Evolutionary conservation across 2,113 vertebrate species (phyloP).

Genomic region (Vimba vimba): DNA sequence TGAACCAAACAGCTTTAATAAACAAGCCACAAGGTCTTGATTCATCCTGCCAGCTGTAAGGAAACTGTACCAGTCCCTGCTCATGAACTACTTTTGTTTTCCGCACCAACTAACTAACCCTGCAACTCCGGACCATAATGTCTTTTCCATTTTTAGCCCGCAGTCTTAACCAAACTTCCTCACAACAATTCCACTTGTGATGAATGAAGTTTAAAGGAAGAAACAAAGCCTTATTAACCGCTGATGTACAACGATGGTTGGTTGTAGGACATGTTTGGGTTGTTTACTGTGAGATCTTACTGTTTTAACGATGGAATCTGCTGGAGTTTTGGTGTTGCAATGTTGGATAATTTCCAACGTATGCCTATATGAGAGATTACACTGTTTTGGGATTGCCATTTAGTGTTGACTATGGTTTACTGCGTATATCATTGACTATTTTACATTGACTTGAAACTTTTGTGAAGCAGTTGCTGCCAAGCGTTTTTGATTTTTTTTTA

Average conservation of each 20-base stretch:
- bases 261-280: neutral
- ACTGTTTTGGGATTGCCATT: neutral
- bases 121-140: slow-evolving; percentile 36
- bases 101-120: neutral
- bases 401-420: neutral
- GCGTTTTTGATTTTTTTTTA: neutral
- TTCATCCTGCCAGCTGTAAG: slow-evolving; percentile 43
- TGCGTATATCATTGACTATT: neutral
- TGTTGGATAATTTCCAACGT: neutral
- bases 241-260: neutral
- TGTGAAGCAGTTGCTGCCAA: neutral
- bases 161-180: slow-evolving; percentile 53
- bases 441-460: neutral
- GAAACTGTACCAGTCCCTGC: slow-evolving; percentile 38
- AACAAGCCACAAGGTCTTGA: neutral
- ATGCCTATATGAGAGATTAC: neutral
- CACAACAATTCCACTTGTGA: slow-evolving; percentile 27
- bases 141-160: slow-evolving; percentile 56
- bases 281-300: neutral
- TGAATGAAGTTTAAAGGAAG: slow-evolving; percentile 37
- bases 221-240: slow-evolving; percentile 18
- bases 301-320: neutral
- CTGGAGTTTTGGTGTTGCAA: neutral
- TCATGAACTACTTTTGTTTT: slow-evolving; percentile 37
- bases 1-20: slow-evolving; percentile 20